phyloP scores from a whole-genome alignment of 2,888 invertebrate species.

The Nephrotoma guestfalica region DNA sequence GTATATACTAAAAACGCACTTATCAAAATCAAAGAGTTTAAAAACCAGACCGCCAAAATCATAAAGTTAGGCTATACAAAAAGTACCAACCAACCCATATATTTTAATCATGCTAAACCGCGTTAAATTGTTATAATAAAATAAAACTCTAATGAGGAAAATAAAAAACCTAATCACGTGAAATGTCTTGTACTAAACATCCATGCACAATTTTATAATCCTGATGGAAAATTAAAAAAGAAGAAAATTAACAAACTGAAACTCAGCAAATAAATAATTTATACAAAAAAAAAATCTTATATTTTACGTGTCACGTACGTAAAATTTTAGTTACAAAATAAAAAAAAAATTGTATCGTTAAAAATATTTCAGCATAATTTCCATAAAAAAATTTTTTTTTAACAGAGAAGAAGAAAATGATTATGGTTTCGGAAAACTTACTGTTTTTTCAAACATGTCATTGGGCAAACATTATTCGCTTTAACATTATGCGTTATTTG shows the following conservation, averaged over 20 bases:
- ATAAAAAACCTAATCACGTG: background rate
- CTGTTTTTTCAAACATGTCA: slow-evolving; percentile 99
- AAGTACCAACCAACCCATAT: background rate
- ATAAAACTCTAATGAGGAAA: background rate
- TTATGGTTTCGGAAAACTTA: slow-evolving; percentile 46
- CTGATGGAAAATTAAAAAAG: background rate
- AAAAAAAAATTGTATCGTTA: background rate
- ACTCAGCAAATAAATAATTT: background rate
- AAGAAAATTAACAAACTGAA: background rate
- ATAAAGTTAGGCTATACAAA: background rate
- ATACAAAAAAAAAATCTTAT: background rate
- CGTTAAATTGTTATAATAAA: background rate
- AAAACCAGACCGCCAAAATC: background rate
- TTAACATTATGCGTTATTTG: slow-evolving; percentile 96
- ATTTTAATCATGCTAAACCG: background rate
- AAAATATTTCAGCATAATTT: background rate
- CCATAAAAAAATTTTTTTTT: background rate
- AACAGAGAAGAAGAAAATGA: background rate
- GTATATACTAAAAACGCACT: too few relatives aligned
- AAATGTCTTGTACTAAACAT: background rate
- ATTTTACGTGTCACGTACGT: background rate
- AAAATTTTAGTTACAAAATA: background rate
- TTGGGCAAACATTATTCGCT: slow-evolving; percentile 97
- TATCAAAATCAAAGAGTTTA: background rate
- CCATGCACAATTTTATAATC: background rate